These are phyloP conservation scores for Corythoichthys intestinalis DNA, from an alignment of 2,113 vertebrate species.

Conservation along the genomic window DNA sequence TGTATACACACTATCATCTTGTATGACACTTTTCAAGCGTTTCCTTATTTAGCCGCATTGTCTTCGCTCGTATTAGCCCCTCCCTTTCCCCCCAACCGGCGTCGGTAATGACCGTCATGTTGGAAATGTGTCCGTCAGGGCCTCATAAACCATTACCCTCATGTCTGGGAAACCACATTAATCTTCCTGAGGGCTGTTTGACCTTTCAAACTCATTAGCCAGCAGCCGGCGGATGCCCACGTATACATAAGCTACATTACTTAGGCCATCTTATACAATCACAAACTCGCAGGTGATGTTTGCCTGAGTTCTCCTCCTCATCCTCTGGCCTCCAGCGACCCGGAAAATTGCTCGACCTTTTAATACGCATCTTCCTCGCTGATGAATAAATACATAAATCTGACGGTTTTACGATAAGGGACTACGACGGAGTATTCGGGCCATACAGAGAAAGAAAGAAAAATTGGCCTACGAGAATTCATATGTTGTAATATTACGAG, in stretches of 20 bases:
- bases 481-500: too few relatives aligned
- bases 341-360: constrained; percentile 74
- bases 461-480: too few relatives aligned
- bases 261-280: constrained; percentile 10
- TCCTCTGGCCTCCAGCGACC: constrained; percentile 52
- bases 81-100: not conserved
- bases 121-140: constrained; percentile 51
- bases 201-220: constrained; percentile 77
- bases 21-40: not conserved
- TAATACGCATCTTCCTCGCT: constrained; percentile 55
- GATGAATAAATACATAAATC: constrained; percentile 76
- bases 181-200: constrained; percentile 69
- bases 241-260: constrained; percentile 5
- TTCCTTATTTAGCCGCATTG: constrained; percentile 11
- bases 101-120: constrained; percentile 40
- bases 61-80: constrained; percentile 21
- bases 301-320: constrained; percentile 36
- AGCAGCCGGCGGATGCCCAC: constrained; percentile 15
- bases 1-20: not conserved
- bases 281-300: constrained; percentile 17
- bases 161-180: constrained; percentile 58
- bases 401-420: constrained; percentile 38
- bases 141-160: constrained; percentile 54
- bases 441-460: too few relatives aligned
- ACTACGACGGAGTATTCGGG: too few relatives aligned